Base-by-base conservation (phyloP, 2,888 invertebrate genomes). In the Drosophila trichaetosa region DNA sequence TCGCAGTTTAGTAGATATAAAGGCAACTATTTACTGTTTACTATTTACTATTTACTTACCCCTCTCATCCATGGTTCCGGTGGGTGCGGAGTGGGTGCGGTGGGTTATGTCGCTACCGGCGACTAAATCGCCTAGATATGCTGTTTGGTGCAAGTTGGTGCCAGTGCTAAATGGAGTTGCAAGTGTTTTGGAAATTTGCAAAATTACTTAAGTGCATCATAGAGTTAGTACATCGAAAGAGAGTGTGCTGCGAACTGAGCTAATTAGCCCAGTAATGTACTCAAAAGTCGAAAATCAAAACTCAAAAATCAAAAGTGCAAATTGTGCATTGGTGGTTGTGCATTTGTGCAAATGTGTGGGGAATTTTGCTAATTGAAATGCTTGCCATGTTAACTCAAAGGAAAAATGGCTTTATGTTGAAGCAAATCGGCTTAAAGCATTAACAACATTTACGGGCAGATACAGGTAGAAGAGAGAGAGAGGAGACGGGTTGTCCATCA, bases 61-160 rank as follows among this genome's bases (percentile, higher is more conserved):
- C 87, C 91, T 83, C 38, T 91, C 92, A n/a, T 91, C 91, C 84
- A 90, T 84, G 34, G 82, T 82, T 58, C 79, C 82, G 48, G 82
- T 46, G 46, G 46, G 46, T 24, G 46, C 89, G 11, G 85, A 78
- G 67, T 90, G 88, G 67, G 83, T 87, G 76, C 86, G 91, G 87
- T 91, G 84, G 87, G 83, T 79, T 74, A 91, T 86, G 74, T 92
- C 92, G 73, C 84, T 90, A 79, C 92, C 91, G 87, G 87, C 88
- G 83, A 88, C 80, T 80, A 87, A 79, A 76, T 92, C 92, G 79
- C 90, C 90, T 58, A 81, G 83, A 74, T 79, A 85, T 81, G 87
- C 80, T 69, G 76, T 73, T 88, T 91, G 87, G 92, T 91, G 92
- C 84, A 76, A 66, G 76, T 88, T 92, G 76, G 92, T 91, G 91